Conservation (phyloP, 2,797 vertebrate genomes). For the Sebastes dallii region DNA sequence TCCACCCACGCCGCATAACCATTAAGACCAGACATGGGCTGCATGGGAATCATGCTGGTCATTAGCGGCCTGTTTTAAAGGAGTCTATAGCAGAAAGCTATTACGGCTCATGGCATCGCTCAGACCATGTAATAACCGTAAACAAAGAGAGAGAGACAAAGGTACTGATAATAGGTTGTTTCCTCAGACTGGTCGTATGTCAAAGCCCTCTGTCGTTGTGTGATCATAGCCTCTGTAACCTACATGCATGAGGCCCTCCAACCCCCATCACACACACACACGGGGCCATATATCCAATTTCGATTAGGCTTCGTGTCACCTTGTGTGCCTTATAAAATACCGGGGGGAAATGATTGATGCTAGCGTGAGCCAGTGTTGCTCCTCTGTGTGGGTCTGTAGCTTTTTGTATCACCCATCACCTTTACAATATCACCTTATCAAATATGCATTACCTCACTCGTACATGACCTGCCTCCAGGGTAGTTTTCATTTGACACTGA, state of each 20-base stretch:
- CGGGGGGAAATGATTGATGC: slow-evolving; percentile 34
- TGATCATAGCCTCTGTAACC: slow-evolving; percentile 31
- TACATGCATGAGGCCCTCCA: slow-evolving; percentile 15
- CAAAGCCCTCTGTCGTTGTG: slow-evolving; percentile 28
- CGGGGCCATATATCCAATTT: slow-evolving; percentile 48
- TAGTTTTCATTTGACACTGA: slow-evolving; percentile 18
- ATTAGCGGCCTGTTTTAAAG: slow-evolving; percentile 33
- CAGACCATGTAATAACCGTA: slow-evolving; percentile 8
- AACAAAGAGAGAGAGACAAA: slow-evolving; percentile 34
- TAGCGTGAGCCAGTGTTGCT: slow-evolving; percentile 8
- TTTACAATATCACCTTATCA: slow-evolving; percentile 55
- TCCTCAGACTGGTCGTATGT: slow-evolving; percentile 27
- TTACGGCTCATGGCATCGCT: slow-evolving; percentile 19
- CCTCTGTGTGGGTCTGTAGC: slow-evolving; percentile 21
- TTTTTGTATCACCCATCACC: slow-evolving; percentile 42
- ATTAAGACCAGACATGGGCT: slow-evolving; percentile 41
- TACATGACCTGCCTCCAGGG: slow-evolving; percentile 11
- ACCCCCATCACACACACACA: background rate
- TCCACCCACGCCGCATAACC: slow-evolving; percentile 21
- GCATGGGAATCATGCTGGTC: slow-evolving; percentile 44
- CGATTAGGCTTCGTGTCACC: slow-evolving; percentile 48
- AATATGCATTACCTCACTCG: slow-evolving; percentile 62
- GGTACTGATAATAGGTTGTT: slow-evolving; percentile 30
- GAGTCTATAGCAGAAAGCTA: slow-evolving; percentile 22
- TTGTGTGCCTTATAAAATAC: slow-evolving; percentile 36